These are phyloP conservation scores for Teleopsis dalmanni DNA, from an alignment of 1,140 invertebrate species.

Conservation along the genomic window DNA sequence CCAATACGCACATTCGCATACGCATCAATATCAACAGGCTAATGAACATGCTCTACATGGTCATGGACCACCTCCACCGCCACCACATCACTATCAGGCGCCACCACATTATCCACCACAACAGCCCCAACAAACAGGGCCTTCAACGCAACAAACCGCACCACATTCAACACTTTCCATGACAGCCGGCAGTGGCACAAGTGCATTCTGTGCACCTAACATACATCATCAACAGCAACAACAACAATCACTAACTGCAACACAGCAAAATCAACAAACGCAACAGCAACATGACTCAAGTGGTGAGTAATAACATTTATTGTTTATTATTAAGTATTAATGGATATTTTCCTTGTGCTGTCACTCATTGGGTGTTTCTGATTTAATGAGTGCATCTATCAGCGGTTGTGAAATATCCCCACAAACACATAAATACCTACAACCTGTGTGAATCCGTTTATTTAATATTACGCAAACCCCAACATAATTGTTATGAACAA, in stretches of 20 bases:
- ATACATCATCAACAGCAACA: conserved; percentile 34
- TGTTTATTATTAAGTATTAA: too few species aligned
- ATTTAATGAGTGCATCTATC: too few species aligned
- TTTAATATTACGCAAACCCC: too few species aligned
- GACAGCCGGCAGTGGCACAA: conserved; percentile 27
- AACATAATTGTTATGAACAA: too few species aligned
- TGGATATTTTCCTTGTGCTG: too few species aligned
- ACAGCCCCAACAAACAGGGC: conserved; percentile 12
- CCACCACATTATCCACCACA: conserved; percentile 12
- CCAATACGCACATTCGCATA: conserved; percentile 25
- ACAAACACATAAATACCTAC: too few species aligned
- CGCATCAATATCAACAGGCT: conserved; percentile 28
- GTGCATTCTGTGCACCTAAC: conserved; percentile 39
- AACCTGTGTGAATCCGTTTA: too few species aligned
- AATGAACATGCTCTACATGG: conserved; percentile 28
- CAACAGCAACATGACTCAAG: conserved; percentile 30
- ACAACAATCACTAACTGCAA: conserved; percentile 20
- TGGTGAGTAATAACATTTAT: conserved; percentile 24
- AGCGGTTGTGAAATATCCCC: too few species aligned
- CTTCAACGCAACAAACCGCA: background rate
- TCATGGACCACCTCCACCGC: conserved; percentile 20
- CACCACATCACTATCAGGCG: conserved; percentile 13
- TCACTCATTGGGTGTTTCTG: too few species aligned
- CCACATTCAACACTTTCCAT: conserved; percentile 13
- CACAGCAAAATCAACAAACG: conserved; percentile 14